phyloP scores from a whole-genome alignment of 2,113 vertebrate species.

The Opisthocomus hoazin region DNA sequence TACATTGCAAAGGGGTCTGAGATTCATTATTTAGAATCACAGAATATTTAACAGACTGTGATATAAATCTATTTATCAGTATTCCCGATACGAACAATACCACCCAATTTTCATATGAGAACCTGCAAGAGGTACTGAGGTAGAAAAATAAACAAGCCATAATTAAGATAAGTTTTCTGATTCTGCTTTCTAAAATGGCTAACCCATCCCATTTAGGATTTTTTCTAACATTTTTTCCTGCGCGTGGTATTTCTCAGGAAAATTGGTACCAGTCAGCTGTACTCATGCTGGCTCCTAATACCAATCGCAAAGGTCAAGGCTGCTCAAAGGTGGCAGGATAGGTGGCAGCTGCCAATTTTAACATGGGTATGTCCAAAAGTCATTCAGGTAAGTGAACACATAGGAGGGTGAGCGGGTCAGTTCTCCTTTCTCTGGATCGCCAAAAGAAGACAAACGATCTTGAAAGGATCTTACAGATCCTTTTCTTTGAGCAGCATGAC shows the following conservation, averaged over 20 bases:
- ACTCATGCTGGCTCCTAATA: background rate
- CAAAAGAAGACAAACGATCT: background rate
- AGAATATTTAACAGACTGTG: background rate
- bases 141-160: background rate
- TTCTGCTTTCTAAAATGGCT: background rate
- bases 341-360: background rate
- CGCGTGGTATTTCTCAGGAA: background rate
- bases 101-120: background rate
- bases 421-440: background rate
- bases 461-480: background rate
- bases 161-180: background rate
- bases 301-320: background rate
- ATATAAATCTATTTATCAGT: background rate
- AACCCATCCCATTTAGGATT: background rate
- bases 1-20: background rate
- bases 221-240: background rate
- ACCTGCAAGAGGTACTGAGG: fast-evolving
- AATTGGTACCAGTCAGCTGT: background rate
- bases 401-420: fast-evolving
- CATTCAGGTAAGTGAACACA: background rate
- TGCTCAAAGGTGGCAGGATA: background rate
- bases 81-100: background rate
- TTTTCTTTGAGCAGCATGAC: background rate
- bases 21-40: background rate
- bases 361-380: background rate